Conservation (phyloP, 2,888 invertebrate species). For the Epinotia ramella region DNA sequence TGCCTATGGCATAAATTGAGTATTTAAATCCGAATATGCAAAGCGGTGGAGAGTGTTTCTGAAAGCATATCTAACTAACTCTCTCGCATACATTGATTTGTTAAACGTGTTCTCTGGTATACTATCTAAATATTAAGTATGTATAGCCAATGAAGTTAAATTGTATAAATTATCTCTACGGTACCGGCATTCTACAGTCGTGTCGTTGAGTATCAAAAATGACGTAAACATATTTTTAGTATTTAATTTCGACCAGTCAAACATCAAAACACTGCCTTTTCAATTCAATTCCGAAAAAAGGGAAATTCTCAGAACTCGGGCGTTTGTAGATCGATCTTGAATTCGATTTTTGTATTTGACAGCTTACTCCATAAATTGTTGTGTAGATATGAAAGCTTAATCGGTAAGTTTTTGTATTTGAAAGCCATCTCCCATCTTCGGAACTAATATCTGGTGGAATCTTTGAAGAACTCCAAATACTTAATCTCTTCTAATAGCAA, state of each 20-base stretch:
- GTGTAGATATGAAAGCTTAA: too few relatives aligned
- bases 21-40: constrained; percentile 33
- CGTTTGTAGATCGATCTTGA: too few relatives aligned
- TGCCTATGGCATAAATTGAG: constrained; percentile 27
- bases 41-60: constrained; percentile 21
- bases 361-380: too few relatives aligned
- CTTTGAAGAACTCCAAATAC: too few relatives aligned
- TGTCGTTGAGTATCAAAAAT: background rate
- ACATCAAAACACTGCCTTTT: background rate
- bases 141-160: background rate
- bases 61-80: constrained; percentile 27
- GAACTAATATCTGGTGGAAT: too few relatives aligned
- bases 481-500: too few relatives aligned
- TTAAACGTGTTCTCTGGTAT: constrained; percentile 1
- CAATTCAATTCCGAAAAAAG: too few relatives aligned
- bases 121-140: background rate
- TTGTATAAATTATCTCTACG: too few relatives aligned
- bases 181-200: background rate
- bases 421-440: too few relatives aligned
- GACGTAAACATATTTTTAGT: background rate
- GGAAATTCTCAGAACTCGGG: too few relatives aligned
- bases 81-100: constrained; percentile 32
- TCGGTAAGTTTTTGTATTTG: too few relatives aligned
- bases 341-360: too few relatives aligned
- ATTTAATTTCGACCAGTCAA: background rate